Evolutionary conservation across 2,113 vertebrate species (phyloP).

Genomic region (Sebastes schlegelii): DNA sequence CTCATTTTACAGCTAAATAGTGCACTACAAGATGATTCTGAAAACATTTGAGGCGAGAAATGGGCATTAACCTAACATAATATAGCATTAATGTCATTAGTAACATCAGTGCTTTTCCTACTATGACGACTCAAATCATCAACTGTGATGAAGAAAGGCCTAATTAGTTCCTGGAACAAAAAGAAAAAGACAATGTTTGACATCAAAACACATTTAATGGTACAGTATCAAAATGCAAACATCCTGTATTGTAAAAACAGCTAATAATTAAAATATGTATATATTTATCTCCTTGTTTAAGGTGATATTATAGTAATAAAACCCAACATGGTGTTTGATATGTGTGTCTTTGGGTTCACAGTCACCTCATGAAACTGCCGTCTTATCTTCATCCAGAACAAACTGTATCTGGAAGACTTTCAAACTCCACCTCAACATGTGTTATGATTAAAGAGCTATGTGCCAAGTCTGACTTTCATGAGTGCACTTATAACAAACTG

Average conservation of each 20-base stretch:
- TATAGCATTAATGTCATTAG: too few species aligned
- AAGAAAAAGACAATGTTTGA: neutral
- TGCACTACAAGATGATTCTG: too few species aligned
- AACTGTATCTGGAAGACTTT: neutral
- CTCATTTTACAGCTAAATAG: too few species aligned
- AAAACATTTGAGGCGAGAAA: too few species aligned
- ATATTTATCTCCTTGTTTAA: too few species aligned
- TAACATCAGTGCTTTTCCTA: too few species aligned
- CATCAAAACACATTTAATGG: neutral
- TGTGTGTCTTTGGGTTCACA: neutral
- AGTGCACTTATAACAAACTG: neutral
- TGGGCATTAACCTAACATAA: too few species aligned
- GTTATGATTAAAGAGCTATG: neutral
- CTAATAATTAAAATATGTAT: neutral
- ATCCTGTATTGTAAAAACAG: neutral
- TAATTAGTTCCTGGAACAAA: neutral
- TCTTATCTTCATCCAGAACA: neutral
- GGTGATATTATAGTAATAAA: neutral
- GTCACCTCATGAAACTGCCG: neutral
- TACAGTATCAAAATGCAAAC: neutral
- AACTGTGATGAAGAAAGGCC: too few species aligned
- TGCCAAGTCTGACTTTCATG: neutral
- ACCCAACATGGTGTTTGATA: neutral
- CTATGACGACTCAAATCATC: too few species aligned
- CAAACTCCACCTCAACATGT: neutral